Percentiles rank a stretch among this genome's conserved stretches.
These are phyloP conservation scores for Valencia hispanica DNA, from an alignment of 2,797 vertebrate species.

Conservation along the genomic window DNA sequence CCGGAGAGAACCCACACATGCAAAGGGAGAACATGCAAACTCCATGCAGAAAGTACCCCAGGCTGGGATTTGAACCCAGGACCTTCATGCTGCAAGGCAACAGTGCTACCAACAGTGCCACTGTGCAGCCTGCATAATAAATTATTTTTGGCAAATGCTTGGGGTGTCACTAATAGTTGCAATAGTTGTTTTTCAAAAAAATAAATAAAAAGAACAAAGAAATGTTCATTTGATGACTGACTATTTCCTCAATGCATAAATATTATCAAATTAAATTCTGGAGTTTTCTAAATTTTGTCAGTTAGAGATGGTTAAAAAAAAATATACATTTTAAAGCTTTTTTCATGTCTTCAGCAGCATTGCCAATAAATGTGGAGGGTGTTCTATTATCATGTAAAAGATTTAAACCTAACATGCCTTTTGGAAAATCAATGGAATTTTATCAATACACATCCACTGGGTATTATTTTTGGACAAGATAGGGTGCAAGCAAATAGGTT, in stretches of 20 bases:
- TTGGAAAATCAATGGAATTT: slow-evolving; percentile 32
- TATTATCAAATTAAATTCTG: background rate
- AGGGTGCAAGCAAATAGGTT: slow-evolving; percentile 49
- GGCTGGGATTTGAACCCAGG: no score
- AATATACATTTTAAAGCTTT: background rate
- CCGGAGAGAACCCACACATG: no score
- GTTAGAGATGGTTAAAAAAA: background rate
- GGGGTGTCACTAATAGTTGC: background rate
- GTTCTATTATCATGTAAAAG: background rate
- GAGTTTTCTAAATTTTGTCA: background rate
- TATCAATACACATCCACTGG: slow-evolving; percentile 46
- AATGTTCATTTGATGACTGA: background rate
- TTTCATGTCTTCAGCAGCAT: background rate
- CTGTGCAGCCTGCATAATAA: no score
- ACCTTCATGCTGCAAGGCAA: no score
- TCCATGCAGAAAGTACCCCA: no score
- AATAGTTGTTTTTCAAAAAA: background rate
- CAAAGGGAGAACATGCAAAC: no score
- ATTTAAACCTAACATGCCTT: background rate
- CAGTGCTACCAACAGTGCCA: no score
- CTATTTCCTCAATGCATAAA: background rate
- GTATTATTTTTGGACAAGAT: slow-evolving; percentile 23
- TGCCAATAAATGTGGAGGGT: background rate
- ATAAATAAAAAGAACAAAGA: background rate
- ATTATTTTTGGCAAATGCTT: background rate